phyloP scores from a whole-genome alignment of 2,888 invertebrate genomes.

The Epinotia demarniana region DNA sequence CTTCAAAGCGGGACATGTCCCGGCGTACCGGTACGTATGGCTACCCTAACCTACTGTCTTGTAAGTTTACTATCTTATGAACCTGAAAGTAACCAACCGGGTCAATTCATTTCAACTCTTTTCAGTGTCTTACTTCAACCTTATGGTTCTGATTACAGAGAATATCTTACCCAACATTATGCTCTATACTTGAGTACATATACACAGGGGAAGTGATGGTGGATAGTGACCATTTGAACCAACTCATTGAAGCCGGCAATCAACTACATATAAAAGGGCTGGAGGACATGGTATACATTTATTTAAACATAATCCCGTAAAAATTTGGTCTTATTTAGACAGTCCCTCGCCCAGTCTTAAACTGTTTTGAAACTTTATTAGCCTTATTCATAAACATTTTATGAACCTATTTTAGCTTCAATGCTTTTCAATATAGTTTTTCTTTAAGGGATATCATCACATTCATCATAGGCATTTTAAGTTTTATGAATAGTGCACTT shows the following conservation, averaged over 20 bases:
- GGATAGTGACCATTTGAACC: slow-evolving; percentile 61
- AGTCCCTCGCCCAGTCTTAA: too few relatives aligned
- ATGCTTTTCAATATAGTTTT: too few relatives aligned
- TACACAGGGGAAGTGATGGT: slow-evolving; percentile 78
- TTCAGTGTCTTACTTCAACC: not conserved
- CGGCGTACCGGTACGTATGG: too few relatives aligned
- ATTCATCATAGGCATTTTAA: too few relatives aligned
- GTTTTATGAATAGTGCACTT: not conserved
- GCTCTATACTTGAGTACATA: slow-evolving; percentile 72
- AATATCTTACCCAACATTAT: slow-evolving; percentile 69
- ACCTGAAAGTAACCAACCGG: not conserved
- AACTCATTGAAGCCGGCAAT: slow-evolving; percentile 70
- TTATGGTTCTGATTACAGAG: slow-evolving; percentile 62
- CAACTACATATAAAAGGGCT: slow-evolving; percentile 75
- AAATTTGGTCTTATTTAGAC: not conserved
- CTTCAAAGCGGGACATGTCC: too few relatives aligned
- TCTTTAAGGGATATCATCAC: too few relatives aligned
- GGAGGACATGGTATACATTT: slow-evolving; percentile 65
- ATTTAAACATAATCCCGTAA: not conserved
- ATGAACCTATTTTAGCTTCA: too few relatives aligned
- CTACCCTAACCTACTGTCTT: too few relatives aligned
- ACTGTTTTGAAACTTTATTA: too few relatives aligned
- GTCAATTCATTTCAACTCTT: not conserved
- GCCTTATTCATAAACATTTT: too few relatives aligned
- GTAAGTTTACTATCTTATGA: not conserved